Percentiles rank a stretch among this genome's conserved stretches.
phyloP scores from a whole-genome alignment of 2,888 invertebrate genomes.

The Meta bourneti region DNA sequence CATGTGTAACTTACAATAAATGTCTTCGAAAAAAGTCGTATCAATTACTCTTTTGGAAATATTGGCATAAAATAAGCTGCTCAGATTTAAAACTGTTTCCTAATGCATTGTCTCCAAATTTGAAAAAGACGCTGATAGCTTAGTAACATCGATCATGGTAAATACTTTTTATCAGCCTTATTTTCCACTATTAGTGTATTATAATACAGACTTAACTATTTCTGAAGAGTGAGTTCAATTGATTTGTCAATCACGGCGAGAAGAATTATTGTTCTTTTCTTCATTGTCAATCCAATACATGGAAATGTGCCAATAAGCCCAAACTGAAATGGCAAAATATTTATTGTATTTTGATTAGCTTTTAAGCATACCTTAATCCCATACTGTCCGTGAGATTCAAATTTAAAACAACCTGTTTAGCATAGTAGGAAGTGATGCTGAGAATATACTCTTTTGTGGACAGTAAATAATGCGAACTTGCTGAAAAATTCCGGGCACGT shows the following conservation, averaged over 20 bases:
- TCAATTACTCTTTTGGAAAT: background rate
- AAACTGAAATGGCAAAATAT: slow-evolving; percentile 21
- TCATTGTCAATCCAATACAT: slow-evolving; percentile 17
- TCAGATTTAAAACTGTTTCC: background rate
- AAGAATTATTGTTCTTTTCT: background rate
- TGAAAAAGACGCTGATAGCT: slow-evolving; percentile 6
- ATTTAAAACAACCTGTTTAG: background rate
- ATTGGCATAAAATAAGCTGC: slow-evolving; percentile 3
- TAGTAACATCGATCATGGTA: slow-evolving; percentile 1
- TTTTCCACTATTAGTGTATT: slow-evolving; percentile 18
- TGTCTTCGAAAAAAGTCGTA: no score
- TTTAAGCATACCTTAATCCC: slow-evolving; percentile 8
- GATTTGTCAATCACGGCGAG: slow-evolving; percentile 20
- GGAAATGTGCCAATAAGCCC: slow-evolving; percentile 24
- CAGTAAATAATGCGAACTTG: no score
- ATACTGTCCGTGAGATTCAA: background rate
- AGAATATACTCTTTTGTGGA: no score
- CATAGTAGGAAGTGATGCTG: background rate
- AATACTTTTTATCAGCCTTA: slow-evolving; percentile 18
- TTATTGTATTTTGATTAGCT: slow-evolving; percentile 10
- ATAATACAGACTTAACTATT: background rate
- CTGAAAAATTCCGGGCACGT: no score
- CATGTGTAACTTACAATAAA: no score
- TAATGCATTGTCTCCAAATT: no score
- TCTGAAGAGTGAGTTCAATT: slow-evolving; percentile 35